A percentile compares a stretch with the other conserved stretches of the same genome.
These are phyloP conservation scores for Mus caroli DNA, from an alignment of 2,797 vertebrate species.

Conservation along the genomic window DNA sequence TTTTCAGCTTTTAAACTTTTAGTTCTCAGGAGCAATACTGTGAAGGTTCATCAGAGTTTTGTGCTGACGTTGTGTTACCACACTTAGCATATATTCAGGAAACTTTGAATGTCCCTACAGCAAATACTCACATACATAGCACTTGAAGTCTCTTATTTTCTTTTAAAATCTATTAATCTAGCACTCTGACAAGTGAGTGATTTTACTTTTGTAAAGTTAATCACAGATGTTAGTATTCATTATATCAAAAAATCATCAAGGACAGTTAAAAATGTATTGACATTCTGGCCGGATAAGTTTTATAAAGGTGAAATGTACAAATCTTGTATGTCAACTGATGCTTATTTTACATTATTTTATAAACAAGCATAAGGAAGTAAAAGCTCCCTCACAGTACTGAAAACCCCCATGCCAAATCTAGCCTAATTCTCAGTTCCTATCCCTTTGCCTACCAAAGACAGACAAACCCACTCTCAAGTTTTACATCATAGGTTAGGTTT, in stretches of 20 bases:
- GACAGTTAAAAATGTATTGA: neutral
- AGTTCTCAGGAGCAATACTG: neutral
- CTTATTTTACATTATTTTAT: neutral
- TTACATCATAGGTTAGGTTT: constrained; percentile 4
- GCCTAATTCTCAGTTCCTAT: neutral
- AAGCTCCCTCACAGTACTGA: neutral
- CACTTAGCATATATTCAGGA: constrained; percentile 20
- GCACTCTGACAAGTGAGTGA: neutral
- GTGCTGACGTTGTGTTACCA: neutral
- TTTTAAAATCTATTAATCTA: neutral
- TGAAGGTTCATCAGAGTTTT: neutral
- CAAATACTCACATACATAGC: neutral
- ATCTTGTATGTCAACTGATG: neutral
- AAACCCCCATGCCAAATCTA: neutral
- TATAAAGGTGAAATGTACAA: neutral
- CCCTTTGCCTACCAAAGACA: neutral
- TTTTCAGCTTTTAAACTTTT: constrained; percentile 21
- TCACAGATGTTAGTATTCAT: neutral
- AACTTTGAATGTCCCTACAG: neutral
- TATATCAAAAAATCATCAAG: neutral
- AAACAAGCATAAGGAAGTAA: neutral
- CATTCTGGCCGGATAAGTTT: constrained; percentile 22
- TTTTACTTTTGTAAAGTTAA: constrained; percentile 49
- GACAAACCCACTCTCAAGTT: neutral
- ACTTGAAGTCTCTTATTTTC: neutral